Evolutionary conservation across 2,113 vertebrate genomes (phyloP).

Genomic region (Anseranas semipalmata): DNA sequence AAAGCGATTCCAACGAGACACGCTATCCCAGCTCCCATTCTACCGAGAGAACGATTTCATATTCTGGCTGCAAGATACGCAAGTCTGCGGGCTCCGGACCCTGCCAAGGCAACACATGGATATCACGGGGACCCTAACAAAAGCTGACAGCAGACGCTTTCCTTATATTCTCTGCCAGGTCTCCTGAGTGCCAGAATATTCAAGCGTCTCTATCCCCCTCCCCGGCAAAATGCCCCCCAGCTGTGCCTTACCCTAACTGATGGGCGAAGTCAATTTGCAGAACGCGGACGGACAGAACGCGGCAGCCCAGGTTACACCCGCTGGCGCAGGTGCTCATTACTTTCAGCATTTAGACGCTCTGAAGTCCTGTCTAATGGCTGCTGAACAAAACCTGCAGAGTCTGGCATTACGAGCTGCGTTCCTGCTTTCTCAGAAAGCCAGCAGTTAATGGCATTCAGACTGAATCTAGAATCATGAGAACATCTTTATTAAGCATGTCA

Average conservation of each 20-base stretch:
- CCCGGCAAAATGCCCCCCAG: not conserved
- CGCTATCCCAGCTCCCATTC: not conserved
- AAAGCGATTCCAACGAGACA: not conserved
- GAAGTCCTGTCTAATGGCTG: not conserved
- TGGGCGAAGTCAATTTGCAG: fast-evolving
- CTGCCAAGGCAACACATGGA: constrained; percentile 42
- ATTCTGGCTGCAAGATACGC: not conserved
- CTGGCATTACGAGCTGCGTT: not conserved
- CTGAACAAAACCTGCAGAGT: constrained; percentile 31
- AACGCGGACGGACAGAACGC: fast-evolving
- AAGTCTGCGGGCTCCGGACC: not conserved
- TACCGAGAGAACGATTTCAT: not conserved
- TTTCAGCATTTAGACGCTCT: not conserved
- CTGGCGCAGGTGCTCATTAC: not conserved
- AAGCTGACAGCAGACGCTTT: not conserved
- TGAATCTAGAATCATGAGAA: constrained; percentile 22
- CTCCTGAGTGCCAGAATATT: not conserved
- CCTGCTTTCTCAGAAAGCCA: constrained; percentile 8
- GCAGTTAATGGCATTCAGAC: constrained; percentile 52
- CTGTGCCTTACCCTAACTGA: not conserved
- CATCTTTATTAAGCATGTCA: constrained; percentile 65
- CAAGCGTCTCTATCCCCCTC: not conserved
- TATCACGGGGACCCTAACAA: not conserved
- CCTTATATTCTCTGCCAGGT: constrained; percentile 4
- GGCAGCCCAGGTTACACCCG: not conserved